Evolutionary conservation across 23 tunicate species (phyloP), one percentile per base, ranked within the genome.

Genomic region (Botrylloides violaceus): DNA sequence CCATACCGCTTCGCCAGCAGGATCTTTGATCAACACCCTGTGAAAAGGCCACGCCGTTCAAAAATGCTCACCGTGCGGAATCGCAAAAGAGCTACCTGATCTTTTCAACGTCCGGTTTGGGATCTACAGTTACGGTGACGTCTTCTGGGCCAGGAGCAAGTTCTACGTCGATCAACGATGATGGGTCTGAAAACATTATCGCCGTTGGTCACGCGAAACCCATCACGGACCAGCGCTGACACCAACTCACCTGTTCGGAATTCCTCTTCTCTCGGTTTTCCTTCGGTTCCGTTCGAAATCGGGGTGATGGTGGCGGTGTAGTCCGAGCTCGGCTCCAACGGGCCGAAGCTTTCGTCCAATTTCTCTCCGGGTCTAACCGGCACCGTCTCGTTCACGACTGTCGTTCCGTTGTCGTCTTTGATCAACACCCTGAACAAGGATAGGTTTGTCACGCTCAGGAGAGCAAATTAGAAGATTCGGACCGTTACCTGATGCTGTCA

Each of bases 271-370:
- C 9, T 43, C 53, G 53, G 53, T 15, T 43, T 43, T 15, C 53
- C 53, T 43, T 43, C 53, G 15, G 53, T 43, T 43, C 53, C 53
- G 53, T 43, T 43, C 53, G 53, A 43, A 43, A 43, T 9, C 15
- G 53, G 53, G 53, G 53, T 43, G 15, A 43, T 15, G 53, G 53
- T 43, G 53, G 53, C 53, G 53, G 53, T 43, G 53, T 43, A 43
- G 15, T 9, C 15, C 15, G 9, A 7, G 53, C 15, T 43, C 53
- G 53, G 53, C 15, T 43, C 53, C 53, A 43, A 7, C 12, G 53
- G 53, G n/a, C n/a, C n/a, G 15, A 7, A 43, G 53, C 12, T 43
- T 15, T 43, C 53, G 53, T 43, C 53, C 12, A 43, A 43, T 43
- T 43, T 43, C 53, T 43, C 53, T 15, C 53, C 53, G 53, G 53